Conservation (phyloP, 2,113 vertebrate species). For the Galemys pyrenaicus region DNA sequence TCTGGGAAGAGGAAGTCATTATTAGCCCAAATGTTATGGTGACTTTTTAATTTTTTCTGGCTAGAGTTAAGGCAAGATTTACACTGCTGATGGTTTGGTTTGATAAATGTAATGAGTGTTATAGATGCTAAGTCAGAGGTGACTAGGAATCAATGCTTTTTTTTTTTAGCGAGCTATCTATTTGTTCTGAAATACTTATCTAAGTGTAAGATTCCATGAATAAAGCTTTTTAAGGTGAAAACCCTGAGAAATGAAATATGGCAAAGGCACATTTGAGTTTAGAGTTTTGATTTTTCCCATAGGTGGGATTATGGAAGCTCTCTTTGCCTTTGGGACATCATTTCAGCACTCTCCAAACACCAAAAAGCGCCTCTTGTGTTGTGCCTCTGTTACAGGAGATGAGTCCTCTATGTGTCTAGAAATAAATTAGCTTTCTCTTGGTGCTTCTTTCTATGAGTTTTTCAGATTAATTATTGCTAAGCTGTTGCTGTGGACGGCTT, state of each 20-base stretch:
- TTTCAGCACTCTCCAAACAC: not conserved
- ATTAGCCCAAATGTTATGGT: constrained; percentile 33
- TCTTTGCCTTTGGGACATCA: not conserved
- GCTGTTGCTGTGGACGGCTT: not conserved
- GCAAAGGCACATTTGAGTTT: not conserved
- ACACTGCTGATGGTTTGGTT: constrained; percentile 25
- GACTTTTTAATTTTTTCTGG: not conserved
- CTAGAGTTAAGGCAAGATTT: constrained; percentile 59
- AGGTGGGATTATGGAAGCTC: not conserved
- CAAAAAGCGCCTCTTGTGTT: not conserved
- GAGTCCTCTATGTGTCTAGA: not conserved
- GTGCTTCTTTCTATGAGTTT: not conserved
- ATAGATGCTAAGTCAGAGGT: constrained; percentile 33
- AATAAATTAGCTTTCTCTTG: not conserved
- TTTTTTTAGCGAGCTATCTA: constrained; percentile 13
- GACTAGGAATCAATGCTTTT: not conserved
- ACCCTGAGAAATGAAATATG: not conserved
- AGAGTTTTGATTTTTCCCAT: not conserved
- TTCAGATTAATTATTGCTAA: not conserved
- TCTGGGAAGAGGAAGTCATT: constrained; percentile 74
- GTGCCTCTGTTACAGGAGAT: not conserved
- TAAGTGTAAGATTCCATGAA: not conserved
- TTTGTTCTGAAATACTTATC: constrained; percentile 59
- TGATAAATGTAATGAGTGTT: constrained; percentile 48
- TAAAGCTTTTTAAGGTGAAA: constrained; percentile 7